These are phyloP conservation scores for Albula goreensis DNA, from an alignment of 2,113 vertebrate genomes.

Conservation along the genomic window DNA sequence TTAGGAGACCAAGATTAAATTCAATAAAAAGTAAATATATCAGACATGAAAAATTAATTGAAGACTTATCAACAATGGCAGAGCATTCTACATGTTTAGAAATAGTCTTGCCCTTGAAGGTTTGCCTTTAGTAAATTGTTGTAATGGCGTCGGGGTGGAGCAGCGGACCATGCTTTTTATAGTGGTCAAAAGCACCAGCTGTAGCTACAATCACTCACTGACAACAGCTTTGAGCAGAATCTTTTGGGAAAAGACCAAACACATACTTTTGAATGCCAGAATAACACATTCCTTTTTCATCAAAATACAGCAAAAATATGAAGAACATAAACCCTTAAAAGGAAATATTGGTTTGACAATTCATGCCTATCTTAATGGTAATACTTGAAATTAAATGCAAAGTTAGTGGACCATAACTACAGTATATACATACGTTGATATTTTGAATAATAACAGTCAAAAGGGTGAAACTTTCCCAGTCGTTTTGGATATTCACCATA, in stretches of 20 bases:
- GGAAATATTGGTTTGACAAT: too few species aligned
- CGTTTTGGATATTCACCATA: background rate
- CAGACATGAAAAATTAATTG: background rate
- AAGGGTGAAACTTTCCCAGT: too few species aligned
- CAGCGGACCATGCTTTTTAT: background rate
- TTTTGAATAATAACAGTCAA: too few species aligned
- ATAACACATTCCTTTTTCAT: background rate
- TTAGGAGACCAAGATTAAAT: background rate
- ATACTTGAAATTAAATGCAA: too few species aligned
- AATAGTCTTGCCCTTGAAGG: background rate
- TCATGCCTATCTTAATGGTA: too few species aligned
- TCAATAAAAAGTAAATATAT: background rate
- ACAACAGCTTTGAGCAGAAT: background rate
- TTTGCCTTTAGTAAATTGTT: background rate
- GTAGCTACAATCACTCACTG: background rate
- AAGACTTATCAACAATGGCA: slow-evolving; percentile 10
- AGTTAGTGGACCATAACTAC: too few species aligned
- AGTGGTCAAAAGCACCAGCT: background rate
- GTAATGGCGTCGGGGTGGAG: background rate
- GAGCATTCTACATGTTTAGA: slow-evolving; percentile 1
- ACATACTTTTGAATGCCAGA: background rate
- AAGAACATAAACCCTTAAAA: too few species aligned
- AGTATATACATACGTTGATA: too few species aligned
- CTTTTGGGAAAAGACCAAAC: background rate
- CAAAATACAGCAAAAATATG: background rate